Evolutionary conservation across 2,113 vertebrate genomes (phyloP).

Genomic region (Stegostoma tigrinum): DNA sequence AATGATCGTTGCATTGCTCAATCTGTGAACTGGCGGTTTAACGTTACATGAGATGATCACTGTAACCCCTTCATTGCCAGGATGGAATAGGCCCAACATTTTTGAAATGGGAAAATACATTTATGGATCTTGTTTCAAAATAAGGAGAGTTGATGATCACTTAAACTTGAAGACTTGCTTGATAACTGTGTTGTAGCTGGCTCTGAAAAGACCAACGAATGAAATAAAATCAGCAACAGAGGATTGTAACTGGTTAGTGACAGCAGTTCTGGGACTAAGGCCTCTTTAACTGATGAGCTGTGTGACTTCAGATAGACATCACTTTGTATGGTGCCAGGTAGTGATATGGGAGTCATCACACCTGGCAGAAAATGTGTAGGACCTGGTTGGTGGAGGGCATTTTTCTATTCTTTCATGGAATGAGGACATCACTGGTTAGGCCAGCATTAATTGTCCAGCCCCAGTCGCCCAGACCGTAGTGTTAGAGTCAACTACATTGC

Average conservation of each 20-base stretch:
- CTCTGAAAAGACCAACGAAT: not conserved
- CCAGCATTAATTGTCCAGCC: too few species aligned
- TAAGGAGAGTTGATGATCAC: not conserved
- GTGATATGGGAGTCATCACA: not conserved
- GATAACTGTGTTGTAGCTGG: not conserved
- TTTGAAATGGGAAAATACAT: not conserved
- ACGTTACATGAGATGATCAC: not conserved
- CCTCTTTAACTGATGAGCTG: not conserved
- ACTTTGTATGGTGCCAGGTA: not conserved
- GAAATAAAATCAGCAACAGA: not conserved
- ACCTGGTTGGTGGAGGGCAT: not conserved
- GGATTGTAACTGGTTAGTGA: not conserved
- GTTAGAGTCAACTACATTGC: too few species aligned
- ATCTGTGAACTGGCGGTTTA: not conserved
- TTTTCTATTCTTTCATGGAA: too few species aligned
- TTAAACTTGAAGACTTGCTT: not conserved
- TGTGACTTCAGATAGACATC: not conserved
- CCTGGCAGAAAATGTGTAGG: not conserved
- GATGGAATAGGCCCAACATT: not conserved
- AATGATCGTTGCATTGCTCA: not conserved
- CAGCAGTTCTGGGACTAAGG: not conserved
- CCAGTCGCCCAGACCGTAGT: too few species aligned
- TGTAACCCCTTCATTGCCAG: not conserved
- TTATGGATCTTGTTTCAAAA: not conserved
- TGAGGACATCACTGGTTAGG: too few species aligned